Conservation (phyloP, 2,797 vertebrate genomes). For the Falco novaeseelandiae region DNA sequence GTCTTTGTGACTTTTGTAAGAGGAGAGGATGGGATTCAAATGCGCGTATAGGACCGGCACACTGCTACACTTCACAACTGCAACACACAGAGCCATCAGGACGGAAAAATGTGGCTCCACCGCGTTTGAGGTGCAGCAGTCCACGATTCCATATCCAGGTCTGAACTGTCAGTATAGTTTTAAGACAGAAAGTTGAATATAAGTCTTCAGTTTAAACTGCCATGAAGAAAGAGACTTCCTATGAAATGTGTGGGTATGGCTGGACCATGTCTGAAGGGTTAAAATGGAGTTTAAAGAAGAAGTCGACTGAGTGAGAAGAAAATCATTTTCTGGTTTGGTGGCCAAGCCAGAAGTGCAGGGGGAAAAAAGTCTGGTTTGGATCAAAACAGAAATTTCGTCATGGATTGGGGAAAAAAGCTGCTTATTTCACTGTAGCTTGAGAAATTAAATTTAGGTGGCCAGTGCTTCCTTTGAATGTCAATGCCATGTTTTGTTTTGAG, state of each 20-base stretch:
- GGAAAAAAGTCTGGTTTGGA: neutral
- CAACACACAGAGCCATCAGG: neutral
- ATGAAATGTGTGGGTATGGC: neutral
- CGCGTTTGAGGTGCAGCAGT: neutral
- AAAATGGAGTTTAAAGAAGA: neutral
- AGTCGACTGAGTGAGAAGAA: neutral
- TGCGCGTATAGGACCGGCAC: neutral
- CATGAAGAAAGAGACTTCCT: neutral
- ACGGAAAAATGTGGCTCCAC: neutral
- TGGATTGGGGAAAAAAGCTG: neutral
- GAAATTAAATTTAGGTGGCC: constrained; percentile 7
- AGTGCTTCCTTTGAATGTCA: constrained; percentile 49
- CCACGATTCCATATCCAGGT: neutral
- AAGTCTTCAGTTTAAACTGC: neutral
- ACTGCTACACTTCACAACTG: neutral
- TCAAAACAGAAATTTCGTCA: neutral
- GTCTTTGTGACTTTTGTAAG: neutral
- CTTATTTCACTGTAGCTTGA: constrained; percentile 6
- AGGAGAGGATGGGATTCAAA: neutral
- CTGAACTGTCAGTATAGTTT: neutral
- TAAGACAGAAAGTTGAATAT: neutral
- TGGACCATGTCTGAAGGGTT: neutral
- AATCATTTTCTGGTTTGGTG: neutral
- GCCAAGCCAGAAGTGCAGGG: neutral
- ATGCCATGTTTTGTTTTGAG: constrained; percentile 27